Evolutionary conservation across 2,113 vertebrate genomes (phyloP).

Genomic region (Carettochelys insculpta): DNA sequence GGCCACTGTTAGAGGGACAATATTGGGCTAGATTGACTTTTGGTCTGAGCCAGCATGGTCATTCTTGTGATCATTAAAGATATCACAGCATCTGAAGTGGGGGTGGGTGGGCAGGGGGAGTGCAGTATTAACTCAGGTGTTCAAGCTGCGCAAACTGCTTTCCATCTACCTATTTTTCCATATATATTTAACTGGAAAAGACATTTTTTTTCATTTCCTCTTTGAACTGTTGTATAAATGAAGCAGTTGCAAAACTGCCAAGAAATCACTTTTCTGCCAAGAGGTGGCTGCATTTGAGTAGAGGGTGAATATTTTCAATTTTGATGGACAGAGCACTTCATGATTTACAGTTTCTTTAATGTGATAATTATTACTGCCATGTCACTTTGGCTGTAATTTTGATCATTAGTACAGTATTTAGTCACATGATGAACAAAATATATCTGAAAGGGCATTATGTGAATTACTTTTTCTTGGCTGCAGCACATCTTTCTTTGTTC

Average conservation of each 20-base stretch:
- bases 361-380: background rate
- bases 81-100: background rate
- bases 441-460: background rate
- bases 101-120: no score
- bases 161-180: background rate
- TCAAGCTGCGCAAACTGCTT: background rate
- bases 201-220: background rate
- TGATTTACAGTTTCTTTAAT: background rate
- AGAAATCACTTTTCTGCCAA: background rate
- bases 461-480: background rate
- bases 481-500: background rate
- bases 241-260: background rate
- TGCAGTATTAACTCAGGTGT: background rate
- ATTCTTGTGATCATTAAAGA: background rate
- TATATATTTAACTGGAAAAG: background rate
- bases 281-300: background rate
- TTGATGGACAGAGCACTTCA: background rate
- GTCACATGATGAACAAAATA: background rate
- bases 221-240: background rate
- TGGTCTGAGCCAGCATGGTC: background rate
- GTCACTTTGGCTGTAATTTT: background rate
- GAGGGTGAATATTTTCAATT: background rate
- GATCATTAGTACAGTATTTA: background rate
- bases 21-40: background rate
- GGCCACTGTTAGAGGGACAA: background rate